Evolutionary conservation across 2,888 invertebrate genomes (phyloP), one percentile per base, ranked within the genome.

Genomic region (Calameuta filiformis): DNA sequence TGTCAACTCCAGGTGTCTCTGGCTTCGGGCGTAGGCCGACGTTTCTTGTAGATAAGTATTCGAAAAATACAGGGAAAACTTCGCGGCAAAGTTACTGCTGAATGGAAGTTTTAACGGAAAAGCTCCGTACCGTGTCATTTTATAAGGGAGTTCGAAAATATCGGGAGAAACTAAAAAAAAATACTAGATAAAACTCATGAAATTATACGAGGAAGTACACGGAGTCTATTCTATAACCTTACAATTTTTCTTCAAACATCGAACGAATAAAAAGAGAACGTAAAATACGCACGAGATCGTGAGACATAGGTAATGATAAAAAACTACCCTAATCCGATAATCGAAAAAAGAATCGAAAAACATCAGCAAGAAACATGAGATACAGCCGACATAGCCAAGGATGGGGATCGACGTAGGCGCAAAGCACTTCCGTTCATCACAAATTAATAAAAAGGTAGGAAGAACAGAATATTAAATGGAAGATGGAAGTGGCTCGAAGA

Each of bases 1-100:
- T 77, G 77, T 77, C 77, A 30, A 35, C 74, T 12, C 31, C 73
- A 73, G 68, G 35, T 40, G 76, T 35, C 35, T 37, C 35, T 73
- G 68, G 73, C 35, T 69, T 68, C 73, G 31, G 35, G 35, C 73
- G 35, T 74, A 56, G 56, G 56, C 23, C 56, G 56, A 23, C 23
- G 56, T 23, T 56, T 56, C 56, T 23, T 23, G 1, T 15, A 56
- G 23, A 23, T 56, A 56, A 56, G 56, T 9, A 56, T 56, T 23
- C 2, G 56, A 56, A 56, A 56, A 23, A 56, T 23, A 23, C 23
- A 9, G 23, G 23, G 23, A 23, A 23, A 56, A 2, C 56, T 23
- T 23, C 1, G 56, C 56, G 56, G 23, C 23, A 56, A 23, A 2
- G 23, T 56, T 23, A 0, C 23, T 40, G 15, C 40, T 15, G 6